Percentiles rank a stretch among this genome's conserved stretches.
Evolutionary conservation across 64 coral and sea anemone species (phyloP).

Genomic region (Actinia equina): DNA sequence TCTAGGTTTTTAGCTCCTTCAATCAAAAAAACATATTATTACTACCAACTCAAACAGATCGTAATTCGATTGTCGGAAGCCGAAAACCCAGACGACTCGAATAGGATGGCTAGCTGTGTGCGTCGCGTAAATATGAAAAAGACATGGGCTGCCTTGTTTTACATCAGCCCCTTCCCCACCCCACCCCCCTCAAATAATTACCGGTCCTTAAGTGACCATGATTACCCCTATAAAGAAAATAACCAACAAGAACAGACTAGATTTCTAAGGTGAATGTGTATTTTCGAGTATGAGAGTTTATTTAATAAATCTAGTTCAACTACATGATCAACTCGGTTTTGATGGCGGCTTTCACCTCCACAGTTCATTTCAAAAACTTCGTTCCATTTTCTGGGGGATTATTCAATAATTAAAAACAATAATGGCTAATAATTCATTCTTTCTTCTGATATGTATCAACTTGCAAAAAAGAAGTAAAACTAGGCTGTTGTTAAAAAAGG

Average conservation of each 20-base stretch:
- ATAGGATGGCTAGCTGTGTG: too few relatives aligned
- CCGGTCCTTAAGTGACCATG: too few relatives aligned
- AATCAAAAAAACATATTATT: too few relatives aligned
- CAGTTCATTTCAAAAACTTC: neutral
- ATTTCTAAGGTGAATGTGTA: slow-evolving; percentile 5
- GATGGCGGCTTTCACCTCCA: neutral
- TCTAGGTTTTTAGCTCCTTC: too few relatives aligned
- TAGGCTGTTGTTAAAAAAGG: neutral
- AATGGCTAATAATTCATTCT: neutral
- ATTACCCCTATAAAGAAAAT: too few relatives aligned
- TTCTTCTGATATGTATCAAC: neutral
- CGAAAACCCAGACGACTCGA: too few relatives aligned
- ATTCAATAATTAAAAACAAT: neutral
- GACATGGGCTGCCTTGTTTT: too few relatives aligned
- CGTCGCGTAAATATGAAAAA: too few relatives aligned
- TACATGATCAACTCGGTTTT: neutral
- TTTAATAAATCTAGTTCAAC: slow-evolving; percentile 1
- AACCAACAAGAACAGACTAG: neutral
- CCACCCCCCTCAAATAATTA: too few relatives aligned
- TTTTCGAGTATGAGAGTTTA: slow-evolving; percentile 4
- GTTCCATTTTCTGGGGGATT: neutral
- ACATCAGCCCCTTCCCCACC: too few relatives aligned
- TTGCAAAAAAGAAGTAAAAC: neutral
- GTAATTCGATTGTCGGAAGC: too few relatives aligned
- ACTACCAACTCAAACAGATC: too few relatives aligned